These are phyloP conservation scores for Bryconaethiops microstoma DNA, from an alignment of 2,797 vertebrate genomes.

Conservation along the genomic window DNA sequence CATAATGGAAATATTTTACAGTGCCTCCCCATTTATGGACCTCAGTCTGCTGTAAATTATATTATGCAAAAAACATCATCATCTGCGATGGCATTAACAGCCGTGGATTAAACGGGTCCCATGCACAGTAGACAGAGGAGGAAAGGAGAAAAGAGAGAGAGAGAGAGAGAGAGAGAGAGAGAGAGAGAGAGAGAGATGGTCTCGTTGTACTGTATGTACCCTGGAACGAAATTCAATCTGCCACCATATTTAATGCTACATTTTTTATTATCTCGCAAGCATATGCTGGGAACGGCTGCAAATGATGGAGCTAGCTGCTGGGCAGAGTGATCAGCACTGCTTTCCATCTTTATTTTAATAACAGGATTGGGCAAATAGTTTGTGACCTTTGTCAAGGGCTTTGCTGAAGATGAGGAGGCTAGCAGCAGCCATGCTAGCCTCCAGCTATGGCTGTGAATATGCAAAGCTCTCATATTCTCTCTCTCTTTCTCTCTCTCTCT, in stretches of 20 bases:
- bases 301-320: conserved; percentile 91
- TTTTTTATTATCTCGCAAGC: conserved; percentile 93
- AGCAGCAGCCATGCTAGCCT: conserved; percentile 74
- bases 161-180: conserved; percentile 81
- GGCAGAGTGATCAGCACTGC: conserved; percentile 84
- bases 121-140: conserved; percentile 61
- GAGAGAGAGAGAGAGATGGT: conserved; percentile 78
- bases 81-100: conserved; percentile 82
- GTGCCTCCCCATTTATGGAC: conserved; percentile 76
- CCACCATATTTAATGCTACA: conserved; percentile 89
- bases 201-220: conserved; percentile 88
- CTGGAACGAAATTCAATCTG: conserved; percentile 93
- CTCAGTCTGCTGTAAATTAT: conserved; percentile 78
- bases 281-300: conserved; percentile 91
- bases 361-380: conserved; percentile 84
- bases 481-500: conserved; percentile 42
- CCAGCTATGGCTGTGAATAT: conserved; percentile 86
- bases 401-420: conserved; percentile 78
- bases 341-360: conserved; percentile 87
- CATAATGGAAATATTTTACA: conserved; percentile 82
- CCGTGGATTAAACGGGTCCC: conserved; percentile 86
- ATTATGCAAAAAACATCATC: conserved; percentile 87
- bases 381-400: conserved; percentile 96
- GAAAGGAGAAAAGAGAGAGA: conserved; percentile 77
- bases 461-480: conserved; percentile 69